phyloP scores from a whole-genome alignment of 2,888 invertebrate species.

The Camptogramma bilineatum region DNA sequence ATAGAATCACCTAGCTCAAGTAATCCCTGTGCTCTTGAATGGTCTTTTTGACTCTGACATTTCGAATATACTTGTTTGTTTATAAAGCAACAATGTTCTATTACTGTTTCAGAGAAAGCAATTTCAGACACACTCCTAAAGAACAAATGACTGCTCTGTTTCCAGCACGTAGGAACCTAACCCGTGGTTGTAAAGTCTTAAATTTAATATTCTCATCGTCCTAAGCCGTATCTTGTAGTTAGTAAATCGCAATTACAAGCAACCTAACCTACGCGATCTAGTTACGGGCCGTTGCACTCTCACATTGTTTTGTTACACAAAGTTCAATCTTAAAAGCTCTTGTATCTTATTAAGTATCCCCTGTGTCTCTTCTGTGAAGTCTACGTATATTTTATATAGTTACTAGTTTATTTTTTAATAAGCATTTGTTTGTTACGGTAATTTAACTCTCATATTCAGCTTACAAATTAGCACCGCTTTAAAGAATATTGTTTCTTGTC shows the following conservation, averaged over 20 bases:
- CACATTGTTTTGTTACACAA: neutral
- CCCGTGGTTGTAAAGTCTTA: slow-evolving; percentile 27
- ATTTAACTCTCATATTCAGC: no score
- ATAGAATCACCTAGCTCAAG: no score
- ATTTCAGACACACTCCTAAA: neutral
- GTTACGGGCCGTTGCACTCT: slow-evolving; percentile 24
- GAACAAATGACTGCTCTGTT: slow-evolving; percentile 13
- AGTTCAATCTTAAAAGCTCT: neutral
- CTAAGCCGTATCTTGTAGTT: slow-evolving; percentile 32
- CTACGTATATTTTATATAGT: neutral
- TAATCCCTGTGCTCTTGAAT: no score
- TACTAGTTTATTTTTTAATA: no score
- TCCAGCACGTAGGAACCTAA: slow-evolving; percentile 29
- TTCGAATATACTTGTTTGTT: neutral
- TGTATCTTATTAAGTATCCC: neutral
- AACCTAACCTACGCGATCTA: slow-evolving; percentile 26
- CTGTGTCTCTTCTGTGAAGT: neutral
- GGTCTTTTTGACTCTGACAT: no score
- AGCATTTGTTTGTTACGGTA: no score
- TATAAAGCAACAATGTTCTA: neutral
- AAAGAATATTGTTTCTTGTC: no score
- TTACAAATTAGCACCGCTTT: no score
- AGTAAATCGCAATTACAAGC: slow-evolving; percentile 35
- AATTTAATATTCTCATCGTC: slow-evolving; percentile 34
- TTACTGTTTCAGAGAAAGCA: neutral